phyloP scores from a whole-genome alignment of 1,140 invertebrate species.

The Caenorhabditis tropicalis region DNA sequence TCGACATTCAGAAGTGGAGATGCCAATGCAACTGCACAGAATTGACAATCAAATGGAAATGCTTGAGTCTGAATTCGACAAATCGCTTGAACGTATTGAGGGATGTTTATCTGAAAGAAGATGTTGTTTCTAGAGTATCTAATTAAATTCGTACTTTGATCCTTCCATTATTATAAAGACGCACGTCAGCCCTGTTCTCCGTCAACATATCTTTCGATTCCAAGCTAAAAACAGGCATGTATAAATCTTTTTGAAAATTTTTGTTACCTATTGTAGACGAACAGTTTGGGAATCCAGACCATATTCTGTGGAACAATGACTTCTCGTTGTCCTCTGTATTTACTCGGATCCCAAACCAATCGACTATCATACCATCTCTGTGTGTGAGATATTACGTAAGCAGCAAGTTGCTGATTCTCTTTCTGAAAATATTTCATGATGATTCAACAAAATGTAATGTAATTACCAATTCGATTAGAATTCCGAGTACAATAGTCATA shows the following conservation, averaged over 20 bases:
- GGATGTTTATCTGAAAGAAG: conserved; percentile 66
- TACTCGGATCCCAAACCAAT: conserved; percentile 60
- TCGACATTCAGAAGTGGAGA: conserved; percentile 65
- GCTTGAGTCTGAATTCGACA: conserved; percentile 56
- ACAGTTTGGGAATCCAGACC: conserved; percentile 65
- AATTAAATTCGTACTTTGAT: conserved; percentile 40
- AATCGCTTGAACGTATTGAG: conserved; percentile 64
- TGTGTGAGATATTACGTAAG: conserved; percentile 63
- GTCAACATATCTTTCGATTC: conserved; percentile 70
- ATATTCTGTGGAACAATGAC: conserved; percentile 60
- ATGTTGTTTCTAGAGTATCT: background rate
- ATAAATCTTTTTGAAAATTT: background rate
- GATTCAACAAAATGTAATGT: too few relatives aligned
- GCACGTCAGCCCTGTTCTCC: conserved; percentile 63
- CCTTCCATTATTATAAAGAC: conserved; percentile 59
- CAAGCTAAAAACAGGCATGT: conserved; percentile 58
- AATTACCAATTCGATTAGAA: conserved; percentile 62
- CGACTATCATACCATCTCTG: conserved; percentile 57
- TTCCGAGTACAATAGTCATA: conserved; percentile 66
- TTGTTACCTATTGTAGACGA: conserved; percentile 63
- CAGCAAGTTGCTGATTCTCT: conserved; percentile 65
- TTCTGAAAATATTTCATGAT: conserved; percentile 45
- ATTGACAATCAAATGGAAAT: conserved; percentile 60
- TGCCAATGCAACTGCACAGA: conserved; percentile 68
- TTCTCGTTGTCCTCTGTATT: conserved; percentile 60